Evolutionary conservation across 2,113 vertebrate genomes (phyloP).

Genomic region (Pteruthius melanotis): DNA sequence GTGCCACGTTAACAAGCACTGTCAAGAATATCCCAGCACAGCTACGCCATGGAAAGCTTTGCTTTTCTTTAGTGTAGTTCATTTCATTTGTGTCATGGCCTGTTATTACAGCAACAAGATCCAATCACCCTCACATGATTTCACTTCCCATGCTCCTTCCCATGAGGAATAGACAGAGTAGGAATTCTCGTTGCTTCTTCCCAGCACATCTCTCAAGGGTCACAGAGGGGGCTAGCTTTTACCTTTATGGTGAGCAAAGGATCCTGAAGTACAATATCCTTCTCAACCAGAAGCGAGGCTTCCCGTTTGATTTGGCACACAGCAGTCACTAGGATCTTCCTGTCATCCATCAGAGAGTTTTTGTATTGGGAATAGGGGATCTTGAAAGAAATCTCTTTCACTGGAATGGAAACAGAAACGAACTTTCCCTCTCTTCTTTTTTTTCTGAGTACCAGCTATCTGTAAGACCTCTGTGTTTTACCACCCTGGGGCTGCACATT

Average conservation of each 20-base stretch:
- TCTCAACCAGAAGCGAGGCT: slow-evolving; percentile 13
- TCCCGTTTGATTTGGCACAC: slow-evolving; percentile 27
- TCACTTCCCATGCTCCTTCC: background rate
- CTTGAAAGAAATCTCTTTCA: slow-evolving; percentile 47
- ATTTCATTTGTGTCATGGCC: background rate
- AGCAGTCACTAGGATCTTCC: slow-evolving; percentile 70
- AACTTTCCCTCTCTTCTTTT: background rate
- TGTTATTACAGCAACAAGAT: background rate
- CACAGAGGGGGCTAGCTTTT: background rate
- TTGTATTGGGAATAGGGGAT: slow-evolving; percentile 67
- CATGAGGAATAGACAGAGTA: background rate
- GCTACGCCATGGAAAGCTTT: background rate
- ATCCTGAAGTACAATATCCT: slow-evolving; percentile 46
- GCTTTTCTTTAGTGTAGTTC: background rate
- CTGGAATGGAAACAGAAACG: slow-evolving; percentile 45
- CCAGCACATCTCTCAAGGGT: background rate
- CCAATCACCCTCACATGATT: background rate
- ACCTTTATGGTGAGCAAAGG: slow-evolving; percentile 47
- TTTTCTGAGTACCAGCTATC: background rate
- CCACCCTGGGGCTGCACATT: background rate
- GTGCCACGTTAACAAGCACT: background rate
- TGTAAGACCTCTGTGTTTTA: background rate
- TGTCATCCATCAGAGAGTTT: slow-evolving; percentile 37
- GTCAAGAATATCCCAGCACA: background rate
- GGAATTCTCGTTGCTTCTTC: background rate